Evolutionary conservation across 2,797 vertebrate species (phyloP), one percentile per base, ranked within the genome.

Genomic region (Scolopax bukidnonensis): DNA sequence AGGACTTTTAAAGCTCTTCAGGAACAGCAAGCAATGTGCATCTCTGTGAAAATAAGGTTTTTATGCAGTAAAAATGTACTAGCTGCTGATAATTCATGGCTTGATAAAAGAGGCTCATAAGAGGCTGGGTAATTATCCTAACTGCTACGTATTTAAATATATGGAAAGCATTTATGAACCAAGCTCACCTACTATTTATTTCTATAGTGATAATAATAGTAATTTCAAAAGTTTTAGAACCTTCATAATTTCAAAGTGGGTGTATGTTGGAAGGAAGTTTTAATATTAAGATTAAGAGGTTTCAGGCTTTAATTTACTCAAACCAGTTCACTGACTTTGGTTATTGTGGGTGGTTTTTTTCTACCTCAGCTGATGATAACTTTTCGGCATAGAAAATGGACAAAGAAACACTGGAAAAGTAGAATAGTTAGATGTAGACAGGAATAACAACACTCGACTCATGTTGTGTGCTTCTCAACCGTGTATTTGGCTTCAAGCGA

Each of bases 141-240:
- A 75, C 69, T 70, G 40, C 71, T 80, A 4, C 1, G 0, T 90
- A 63, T 90, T 96, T 89, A 77, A 89, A 50, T 87, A 64, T 36
- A 83, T 65, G 60, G 51, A 74, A 90, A 91, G 48, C 56, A 64
- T 89, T 93, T 91, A 77, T 96, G 76, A 91, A 91, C 67, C 45
- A 56, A 60, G 45, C 9, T 33, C 47, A 79, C 63, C 56, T 93
- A 43, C 70, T 94, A 30, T 89, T 94, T 94, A 89, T 53, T 92
- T 91, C 64, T 77, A 0, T 32, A 53, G 64, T 53, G 24, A 40
- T 67, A 91, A 75, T 77, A 69, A 86, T 48, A 85, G 74, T 75
- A 74, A 82, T 90, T 81, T 91, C 30, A 74, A 30, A 91, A 84
- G 32, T 90, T 93, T 85, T 47, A 84, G 73, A 89, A 54, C 36